These are phyloP conservation scores for Lutjanus argentimaculatus DNA, from an alignment of 2,797 vertebrate genomes.

Conservation along the genomic window DNA sequence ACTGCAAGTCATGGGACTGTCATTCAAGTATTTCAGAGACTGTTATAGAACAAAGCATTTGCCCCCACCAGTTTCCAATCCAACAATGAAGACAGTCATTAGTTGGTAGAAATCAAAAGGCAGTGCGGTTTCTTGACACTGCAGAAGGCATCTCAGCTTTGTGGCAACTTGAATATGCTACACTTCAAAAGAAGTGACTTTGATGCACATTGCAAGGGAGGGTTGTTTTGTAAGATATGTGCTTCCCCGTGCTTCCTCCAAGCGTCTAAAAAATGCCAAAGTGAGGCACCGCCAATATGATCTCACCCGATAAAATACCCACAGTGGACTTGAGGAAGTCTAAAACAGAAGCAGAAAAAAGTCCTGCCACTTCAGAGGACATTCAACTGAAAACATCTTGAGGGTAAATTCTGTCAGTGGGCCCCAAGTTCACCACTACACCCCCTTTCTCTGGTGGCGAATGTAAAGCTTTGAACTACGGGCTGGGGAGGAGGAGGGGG, in stretches of 20 bases:
- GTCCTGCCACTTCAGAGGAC: conserved; percentile 62
- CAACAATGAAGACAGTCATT: not conserved
- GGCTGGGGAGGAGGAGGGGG: conserved; percentile 53
- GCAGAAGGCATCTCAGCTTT: not conserved
- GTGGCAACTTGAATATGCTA: not conserved
- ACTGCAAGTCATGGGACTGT: conserved; percentile 12
- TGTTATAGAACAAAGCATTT: not conserved
- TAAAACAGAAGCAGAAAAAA: conserved; percentile 65
- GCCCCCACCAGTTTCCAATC: not conserved
- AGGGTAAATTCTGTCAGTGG: conserved; percentile 70
- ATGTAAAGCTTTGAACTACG: conserved; percentile 72
- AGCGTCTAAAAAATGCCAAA: conserved; percentile 14
- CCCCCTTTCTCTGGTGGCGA: conserved; percentile 58
- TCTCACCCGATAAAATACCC: conserved; percentile 30
- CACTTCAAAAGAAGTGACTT: conserved; percentile 8
- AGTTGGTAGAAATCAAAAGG: conserved; percentile 7
- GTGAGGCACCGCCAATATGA: conserved; percentile 10
- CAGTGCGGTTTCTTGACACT: not conserved
- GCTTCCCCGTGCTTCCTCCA: conserved; percentile 15
- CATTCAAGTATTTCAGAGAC: conserved; percentile 23
- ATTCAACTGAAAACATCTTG: conserved; percentile 73
- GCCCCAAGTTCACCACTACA: conserved; percentile 60
- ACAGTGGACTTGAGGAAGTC: conserved; percentile 34
- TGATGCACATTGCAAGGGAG: not conserved
- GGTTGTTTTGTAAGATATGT: conserved; percentile 5